phyloP scores from a whole-genome alignment of 92 coral and sea anemone genomes.

The Isaurus tuberculatus region DNA sequence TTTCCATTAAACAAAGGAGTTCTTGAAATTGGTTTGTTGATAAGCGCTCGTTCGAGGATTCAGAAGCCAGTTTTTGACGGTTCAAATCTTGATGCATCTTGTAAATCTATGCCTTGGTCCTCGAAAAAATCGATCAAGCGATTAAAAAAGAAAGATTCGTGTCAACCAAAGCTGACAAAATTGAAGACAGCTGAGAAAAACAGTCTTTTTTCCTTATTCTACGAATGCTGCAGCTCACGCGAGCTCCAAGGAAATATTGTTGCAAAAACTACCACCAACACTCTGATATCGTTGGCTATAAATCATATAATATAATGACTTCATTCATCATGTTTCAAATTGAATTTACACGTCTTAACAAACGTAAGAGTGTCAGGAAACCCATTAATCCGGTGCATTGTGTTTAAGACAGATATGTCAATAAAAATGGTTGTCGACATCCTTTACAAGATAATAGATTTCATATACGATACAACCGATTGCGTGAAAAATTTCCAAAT shows the following conservation, averaged over 20 bases:
- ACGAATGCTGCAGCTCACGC: background rate
- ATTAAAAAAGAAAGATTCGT: too few relatives aligned
- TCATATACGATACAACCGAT: background rate
- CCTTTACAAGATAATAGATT: background rate
- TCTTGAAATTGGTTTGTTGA: conserved; percentile 51
- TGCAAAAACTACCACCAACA: too few relatives aligned
- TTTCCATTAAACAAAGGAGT: conserved; percentile 65
- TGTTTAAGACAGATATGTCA: background rate
- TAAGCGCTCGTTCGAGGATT: conserved; percentile 27
- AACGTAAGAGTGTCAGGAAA: background rate
- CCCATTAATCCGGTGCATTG: background rate
- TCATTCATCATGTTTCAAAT: background rate
- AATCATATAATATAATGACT: background rate
- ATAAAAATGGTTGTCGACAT: background rate
- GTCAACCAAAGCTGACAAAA: too few relatives aligned
- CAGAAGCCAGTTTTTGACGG: background rate
- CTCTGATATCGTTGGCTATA: background rate
- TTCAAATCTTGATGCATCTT: conserved; percentile 45
- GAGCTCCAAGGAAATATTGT: background rate
- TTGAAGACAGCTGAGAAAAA: background rate
- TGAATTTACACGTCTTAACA: background rate
- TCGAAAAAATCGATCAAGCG: too few relatives aligned
- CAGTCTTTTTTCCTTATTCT: background rate
- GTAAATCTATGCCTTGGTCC: background rate
- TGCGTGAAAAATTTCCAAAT: too few relatives aligned